These are phyloP conservation scores for Sus scrofa DNA, from an alignment of 2,113 vertebrate genomes.

Conservation along the genomic window DNA sequence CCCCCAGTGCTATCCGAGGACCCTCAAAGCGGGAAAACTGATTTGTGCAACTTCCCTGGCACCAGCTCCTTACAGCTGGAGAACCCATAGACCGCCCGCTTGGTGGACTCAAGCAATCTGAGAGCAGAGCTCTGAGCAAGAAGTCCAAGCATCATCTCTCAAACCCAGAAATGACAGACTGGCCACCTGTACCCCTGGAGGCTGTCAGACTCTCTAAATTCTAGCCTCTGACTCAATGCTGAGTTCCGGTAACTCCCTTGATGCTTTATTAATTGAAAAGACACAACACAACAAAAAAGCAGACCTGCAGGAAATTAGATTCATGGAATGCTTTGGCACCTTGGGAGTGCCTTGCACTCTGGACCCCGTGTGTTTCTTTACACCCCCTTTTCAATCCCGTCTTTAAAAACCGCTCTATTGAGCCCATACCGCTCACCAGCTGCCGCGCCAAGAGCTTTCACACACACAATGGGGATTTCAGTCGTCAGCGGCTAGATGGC, in stretches of 20 bases:
- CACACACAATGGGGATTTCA: fast-evolving
- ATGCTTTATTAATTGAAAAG: not conserved
- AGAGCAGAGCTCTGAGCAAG: not conserved
- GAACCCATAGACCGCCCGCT: not conserved
- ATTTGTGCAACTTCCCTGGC: not conserved
- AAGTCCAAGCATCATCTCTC: not conserved
- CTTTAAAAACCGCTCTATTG: not conserved
- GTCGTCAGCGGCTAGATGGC: not conserved
- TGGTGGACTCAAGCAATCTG: not conserved
- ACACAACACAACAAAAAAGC: not conserved
- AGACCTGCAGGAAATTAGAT: not conserved
- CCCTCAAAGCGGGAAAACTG: not conserved
- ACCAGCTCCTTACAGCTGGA: fast-evolving
- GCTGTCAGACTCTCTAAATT: not conserved
- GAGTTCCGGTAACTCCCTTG: not conserved
- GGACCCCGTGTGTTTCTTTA: not conserved
- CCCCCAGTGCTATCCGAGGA: fast-evolving
- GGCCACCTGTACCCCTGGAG: fast-evolving
- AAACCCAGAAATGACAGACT: not conserved
- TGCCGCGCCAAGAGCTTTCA: not conserved
- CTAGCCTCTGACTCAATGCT: not conserved
- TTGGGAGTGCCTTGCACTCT: no score
- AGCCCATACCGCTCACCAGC: not conserved
- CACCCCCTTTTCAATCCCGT: not conserved
- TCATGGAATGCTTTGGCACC: fast-evolving